Conservation (phyloP, 2,797 vertebrate genomes). For the Acropternis orthonyx region DNA sequence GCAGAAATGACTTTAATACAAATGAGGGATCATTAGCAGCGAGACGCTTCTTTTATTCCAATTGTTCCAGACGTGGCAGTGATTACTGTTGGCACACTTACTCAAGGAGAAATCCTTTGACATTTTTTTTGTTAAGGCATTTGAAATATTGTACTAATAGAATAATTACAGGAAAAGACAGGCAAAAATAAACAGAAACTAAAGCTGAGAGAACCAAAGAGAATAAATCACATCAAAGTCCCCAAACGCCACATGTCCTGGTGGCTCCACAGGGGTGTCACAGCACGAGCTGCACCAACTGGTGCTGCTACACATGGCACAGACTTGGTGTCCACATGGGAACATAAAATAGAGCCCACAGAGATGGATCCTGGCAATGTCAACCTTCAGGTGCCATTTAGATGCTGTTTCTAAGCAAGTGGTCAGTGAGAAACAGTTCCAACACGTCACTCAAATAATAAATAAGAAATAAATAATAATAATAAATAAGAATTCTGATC, state of each 20-base stretch:
- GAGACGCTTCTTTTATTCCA: background rate
- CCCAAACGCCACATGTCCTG: fast-evolving
- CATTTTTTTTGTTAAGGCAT: background rate
- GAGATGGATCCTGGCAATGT: background rate
- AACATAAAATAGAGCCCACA: fast-evolving
- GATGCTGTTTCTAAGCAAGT: background rate
- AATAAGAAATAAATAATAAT: background rate
- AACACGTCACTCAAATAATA: background rate
- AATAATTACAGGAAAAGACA: background rate
- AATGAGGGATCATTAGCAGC: background rate
- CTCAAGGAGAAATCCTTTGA: background rate
- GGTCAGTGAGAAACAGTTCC: background rate
- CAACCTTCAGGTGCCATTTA: background rate
- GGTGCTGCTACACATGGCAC: fast-evolving
- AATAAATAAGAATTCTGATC: background rate
- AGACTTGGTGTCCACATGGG: fast-evolving
- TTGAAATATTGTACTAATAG: background rate
- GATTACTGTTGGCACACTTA: background rate
- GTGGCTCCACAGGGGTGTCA: too few species aligned
- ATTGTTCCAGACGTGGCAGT: background rate
- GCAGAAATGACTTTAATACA: background rate
- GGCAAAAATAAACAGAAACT: background rate
- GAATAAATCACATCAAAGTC: fast-evolving
- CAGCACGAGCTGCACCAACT: background rate
- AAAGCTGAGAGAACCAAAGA: background rate